These are phyloP conservation scores for Scolopax bukidnonensis DNA, from an alignment of 2,797 vertebrate genomes.

Conservation along the genomic window DNA sequence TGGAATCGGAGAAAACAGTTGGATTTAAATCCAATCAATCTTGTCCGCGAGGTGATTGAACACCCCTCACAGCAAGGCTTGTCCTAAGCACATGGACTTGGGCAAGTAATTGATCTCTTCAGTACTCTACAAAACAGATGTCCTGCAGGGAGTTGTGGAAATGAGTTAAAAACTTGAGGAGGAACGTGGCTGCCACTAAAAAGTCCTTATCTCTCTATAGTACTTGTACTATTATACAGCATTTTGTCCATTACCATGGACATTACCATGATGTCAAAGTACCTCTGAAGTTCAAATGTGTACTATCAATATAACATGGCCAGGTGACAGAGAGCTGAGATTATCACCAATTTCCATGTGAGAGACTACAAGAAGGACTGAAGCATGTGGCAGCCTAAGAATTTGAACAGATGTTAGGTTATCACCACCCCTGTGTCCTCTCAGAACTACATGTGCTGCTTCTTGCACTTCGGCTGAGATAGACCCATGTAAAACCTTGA, in stretches of 20 bases:
- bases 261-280: neutral
- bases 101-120: slow-evolving; percentile 43
- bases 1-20: slow-evolving; percentile 21
- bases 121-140: neutral
- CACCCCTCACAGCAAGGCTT: slow-evolving; percentile 26
- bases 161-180: neutral
- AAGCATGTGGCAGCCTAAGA: neutral
- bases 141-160: slow-evolving; percentile 23
- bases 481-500: neutral
- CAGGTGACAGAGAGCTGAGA: neutral
- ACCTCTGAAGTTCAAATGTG: neutral
- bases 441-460: neutral
- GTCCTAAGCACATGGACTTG: slow-evolving; percentile 38
- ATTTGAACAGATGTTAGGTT: neutral
- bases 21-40: slow-evolving; percentile 62
- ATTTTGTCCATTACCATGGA: neutral
- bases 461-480: neutral
- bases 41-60: slow-evolving; percentile 41
- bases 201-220: neutral
- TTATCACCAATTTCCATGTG: neutral
- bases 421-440: neutral
- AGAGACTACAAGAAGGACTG: neutral
- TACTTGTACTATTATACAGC: neutral
- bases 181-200: neutral
- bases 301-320: neutral